Evolutionary conservation across 2,113 vertebrate genomes (phyloP), one percentile per base, ranked within the genome.

Genomic region (Carlito syrichta): DNA sequence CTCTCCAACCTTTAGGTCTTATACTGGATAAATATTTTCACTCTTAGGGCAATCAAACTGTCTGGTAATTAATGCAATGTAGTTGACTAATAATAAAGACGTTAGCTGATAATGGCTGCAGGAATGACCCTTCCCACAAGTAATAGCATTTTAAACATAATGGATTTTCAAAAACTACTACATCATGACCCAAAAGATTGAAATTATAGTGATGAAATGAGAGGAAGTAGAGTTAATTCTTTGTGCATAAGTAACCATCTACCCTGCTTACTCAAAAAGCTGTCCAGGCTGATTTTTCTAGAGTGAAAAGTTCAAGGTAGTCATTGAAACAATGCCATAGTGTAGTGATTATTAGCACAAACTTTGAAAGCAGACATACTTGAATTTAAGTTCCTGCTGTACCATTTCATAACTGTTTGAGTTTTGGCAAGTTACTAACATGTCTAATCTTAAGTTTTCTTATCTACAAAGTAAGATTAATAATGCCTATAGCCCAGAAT

Each of bases 101-200:
- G n/a, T 83, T 88, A 90, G 43, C n/a, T 92, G 19, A 91, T 91
- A 95, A 74, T 95, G 77, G 68, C 68, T 74, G 86, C 94, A 96
- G 85, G 71, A 88, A 91, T 94, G 85, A 95, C 85, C 71, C 35
- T 94, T 87, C 8, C n/a, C 77, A 92, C 27, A 74, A 94, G 81
- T 97, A 91, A 94, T 50, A 96, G 52, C 76, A 94, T 91, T 94
- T 97, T 90, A 94, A 96, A 71, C 73, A 68, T n/a, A 96, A 71
- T 95, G 69, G 81, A 74, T 71, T 97, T 43, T 79, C 58, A 90
- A 97, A 87, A 58, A 94, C 54, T 89, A 76, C 89, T 92, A 56
- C 8, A 92, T 71, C 38, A 54, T 94, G 76, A 94, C 48, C 81
- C 60, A 48, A 92, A 96, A 94, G 77, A 92, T 6, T 90, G 40